phyloP scores from a whole-genome alignment of 2,113 vertebrate genomes.

The Salvelinus namaycush region DNA sequence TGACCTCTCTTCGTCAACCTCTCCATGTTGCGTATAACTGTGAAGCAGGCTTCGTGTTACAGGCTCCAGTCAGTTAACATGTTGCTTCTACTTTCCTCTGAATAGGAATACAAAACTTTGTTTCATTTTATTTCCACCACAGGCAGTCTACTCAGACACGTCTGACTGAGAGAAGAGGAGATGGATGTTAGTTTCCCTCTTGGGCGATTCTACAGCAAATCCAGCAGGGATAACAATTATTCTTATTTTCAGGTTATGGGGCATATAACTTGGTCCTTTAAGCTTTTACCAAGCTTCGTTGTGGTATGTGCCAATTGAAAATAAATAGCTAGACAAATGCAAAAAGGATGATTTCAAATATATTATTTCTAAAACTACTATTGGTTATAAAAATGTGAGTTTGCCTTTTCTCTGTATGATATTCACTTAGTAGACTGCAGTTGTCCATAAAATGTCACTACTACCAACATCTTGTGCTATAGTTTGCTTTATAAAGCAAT shows the following conservation, averaged over 20 bases:
- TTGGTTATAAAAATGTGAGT: conserved; percentile 43
- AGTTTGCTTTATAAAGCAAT: conserved; percentile 63
- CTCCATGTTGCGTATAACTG: neutral
- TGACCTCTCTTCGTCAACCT: neutral
- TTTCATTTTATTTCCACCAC: neutral
- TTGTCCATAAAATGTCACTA: conserved; percentile 39
- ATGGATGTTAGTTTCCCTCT: conserved; percentile 11
- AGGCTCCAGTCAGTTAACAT: neutral
- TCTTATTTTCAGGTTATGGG: neutral
- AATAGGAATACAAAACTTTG: neutral
- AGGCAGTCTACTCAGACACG: conserved; percentile 21
- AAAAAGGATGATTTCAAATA: conserved; percentile 58
- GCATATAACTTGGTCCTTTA: conserved; percentile 35
- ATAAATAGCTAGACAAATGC: conserved; percentile 64
- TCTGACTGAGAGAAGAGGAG: conserved; percentile 11
- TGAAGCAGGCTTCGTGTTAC: conserved; percentile 48
- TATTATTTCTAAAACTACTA: conserved; percentile 40
- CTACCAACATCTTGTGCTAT: conserved; percentile 73
- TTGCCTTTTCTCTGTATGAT: conserved; percentile 37
- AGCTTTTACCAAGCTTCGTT: conserved; percentile 31
- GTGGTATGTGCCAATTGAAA: conserved; percentile 59
- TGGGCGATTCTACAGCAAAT: neutral
- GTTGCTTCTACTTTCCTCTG: neutral
- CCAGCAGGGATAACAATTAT: neutral
- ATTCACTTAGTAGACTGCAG: conserved; percentile 37